Conservation (phyloP, 2,113 vertebrate species). For the Siphamia tubifer region DNA sequence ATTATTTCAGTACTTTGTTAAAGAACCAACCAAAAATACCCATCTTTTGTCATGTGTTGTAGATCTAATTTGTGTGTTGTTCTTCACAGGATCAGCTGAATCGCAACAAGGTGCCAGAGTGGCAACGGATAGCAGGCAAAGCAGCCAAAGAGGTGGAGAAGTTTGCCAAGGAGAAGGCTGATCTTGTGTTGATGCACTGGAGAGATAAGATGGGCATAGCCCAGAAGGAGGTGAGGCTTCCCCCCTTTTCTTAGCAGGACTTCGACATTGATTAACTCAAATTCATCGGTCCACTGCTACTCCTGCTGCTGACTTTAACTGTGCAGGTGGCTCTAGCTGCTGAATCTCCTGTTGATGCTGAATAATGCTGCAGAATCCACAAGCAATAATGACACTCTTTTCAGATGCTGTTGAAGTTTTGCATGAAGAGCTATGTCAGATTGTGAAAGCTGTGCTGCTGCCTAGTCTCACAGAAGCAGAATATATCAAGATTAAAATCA, state of each 20-base stretch:
- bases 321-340: not conserved
- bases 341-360: conserved; percentile 28
- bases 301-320: conserved; percentile 6
- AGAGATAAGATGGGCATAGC: conserved; percentile 98
- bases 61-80: not conserved
- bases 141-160: conserved; percentile 99
- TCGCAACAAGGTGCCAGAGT: conserved; percentile 94
- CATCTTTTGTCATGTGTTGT: not conserved
- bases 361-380: not conserved
- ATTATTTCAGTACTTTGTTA: not conserved
- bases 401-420: conserved; percentile 2
- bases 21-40: not conserved
- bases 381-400: not conserved
- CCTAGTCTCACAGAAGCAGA: not conserved
- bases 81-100: conserved; percentile 90
- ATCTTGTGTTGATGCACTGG: conserved; percentile 97
- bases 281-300: not conserved
- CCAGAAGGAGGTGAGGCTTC: conserved; percentile 92
- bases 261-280: not conserved
- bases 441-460: not conserved
- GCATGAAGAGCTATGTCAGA: conserved; percentile 16
- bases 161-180: conserved; percentile 98
- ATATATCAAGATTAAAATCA: not conserved
- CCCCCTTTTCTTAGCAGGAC: not conserved
- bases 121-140: conserved; percentile 97